phyloP scores from a whole-genome alignment of 1,140 invertebrate species.

The Apocrypta bakeri region DNA sequence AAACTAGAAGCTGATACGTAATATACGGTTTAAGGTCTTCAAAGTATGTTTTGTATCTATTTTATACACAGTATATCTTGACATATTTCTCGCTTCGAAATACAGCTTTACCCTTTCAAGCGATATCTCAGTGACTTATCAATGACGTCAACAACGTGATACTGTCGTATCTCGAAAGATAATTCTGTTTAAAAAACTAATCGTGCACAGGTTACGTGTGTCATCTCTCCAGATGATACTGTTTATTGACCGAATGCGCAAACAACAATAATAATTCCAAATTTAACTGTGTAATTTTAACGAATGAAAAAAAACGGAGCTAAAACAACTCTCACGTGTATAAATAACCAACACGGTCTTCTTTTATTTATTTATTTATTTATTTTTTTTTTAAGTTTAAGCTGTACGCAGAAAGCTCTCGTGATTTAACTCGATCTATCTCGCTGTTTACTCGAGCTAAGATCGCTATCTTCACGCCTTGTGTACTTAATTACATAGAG shows the following conservation, averaged over 20 bases:
- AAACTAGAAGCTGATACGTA: not conserved
- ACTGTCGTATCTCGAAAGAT: conserved; percentile 11
- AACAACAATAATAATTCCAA: not conserved
- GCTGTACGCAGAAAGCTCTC: not conserved
- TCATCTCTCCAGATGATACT: not conserved
- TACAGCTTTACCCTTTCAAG: not conserved
- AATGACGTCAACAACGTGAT: not conserved
- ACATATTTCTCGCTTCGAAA: not conserved
- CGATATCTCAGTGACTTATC: not conserved
- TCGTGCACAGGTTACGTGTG: not conserved
- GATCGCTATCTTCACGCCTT: conserved; percentile 23
- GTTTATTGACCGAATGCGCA: not conserved
- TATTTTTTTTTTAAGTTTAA: too few relatives aligned
- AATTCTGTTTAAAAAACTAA: conserved; percentile 28
- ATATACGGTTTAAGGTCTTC: too few relatives aligned
- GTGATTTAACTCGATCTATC: not conserved
- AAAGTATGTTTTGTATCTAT: not conserved
- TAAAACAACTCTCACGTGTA: too few relatives aligned
- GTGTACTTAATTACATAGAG: conserved; percentile 49
- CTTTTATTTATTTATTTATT: too few relatives aligned
- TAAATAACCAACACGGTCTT: too few relatives aligned
- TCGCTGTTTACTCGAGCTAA: not conserved
- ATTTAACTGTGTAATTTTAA: too few relatives aligned
- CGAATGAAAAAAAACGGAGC: too few relatives aligned
- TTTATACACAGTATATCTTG: not conserved